phyloP scores from a whole-genome alignment of 1,140 invertebrate genomes.

The Temnothorax curvispinosus region DNA sequence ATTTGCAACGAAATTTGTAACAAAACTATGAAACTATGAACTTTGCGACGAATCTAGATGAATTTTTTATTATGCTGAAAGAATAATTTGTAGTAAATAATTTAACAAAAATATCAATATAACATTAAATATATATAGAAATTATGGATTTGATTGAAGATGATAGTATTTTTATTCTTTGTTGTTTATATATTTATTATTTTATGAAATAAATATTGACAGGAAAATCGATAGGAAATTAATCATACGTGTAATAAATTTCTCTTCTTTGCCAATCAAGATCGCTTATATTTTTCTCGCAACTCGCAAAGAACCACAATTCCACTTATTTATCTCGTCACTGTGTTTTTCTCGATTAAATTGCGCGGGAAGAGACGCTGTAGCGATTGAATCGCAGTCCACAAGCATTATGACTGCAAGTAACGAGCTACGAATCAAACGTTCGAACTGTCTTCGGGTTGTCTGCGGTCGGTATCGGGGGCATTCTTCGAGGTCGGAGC shows the following conservation, averaged over 20 bases:
- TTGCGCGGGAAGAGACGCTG: slow-evolving; percentile 16
- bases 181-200: background rate
- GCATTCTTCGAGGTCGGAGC: slow-evolving; percentile 60
- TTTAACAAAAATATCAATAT: background rate
- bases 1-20: slow-evolving; percentile 7
- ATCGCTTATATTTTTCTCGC: background rate
- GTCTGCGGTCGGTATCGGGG: slow-evolving; percentile 56
- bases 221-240: background rate
- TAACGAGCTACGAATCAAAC: slow-evolving; percentile 18
- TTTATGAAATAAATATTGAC: background rate
- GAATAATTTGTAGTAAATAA: background rate
- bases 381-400: slow-evolving; percentile 63
- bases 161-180: background rate
- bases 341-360: slow-evolving; percentile 14
- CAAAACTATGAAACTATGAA: background rate
- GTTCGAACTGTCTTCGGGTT: slow-evolving; percentile 46
- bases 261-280: background rate
- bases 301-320: background rate
- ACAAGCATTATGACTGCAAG: slow-evolving; percentile 3
- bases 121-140: background rate
- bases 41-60: background rate
- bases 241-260: background rate
- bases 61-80: background rate
- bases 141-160: background rate
- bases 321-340: background rate